Evolutionary conservation across 2,888 invertebrate genomes (phyloP).

Genomic region (Apamea crenata): DNA sequence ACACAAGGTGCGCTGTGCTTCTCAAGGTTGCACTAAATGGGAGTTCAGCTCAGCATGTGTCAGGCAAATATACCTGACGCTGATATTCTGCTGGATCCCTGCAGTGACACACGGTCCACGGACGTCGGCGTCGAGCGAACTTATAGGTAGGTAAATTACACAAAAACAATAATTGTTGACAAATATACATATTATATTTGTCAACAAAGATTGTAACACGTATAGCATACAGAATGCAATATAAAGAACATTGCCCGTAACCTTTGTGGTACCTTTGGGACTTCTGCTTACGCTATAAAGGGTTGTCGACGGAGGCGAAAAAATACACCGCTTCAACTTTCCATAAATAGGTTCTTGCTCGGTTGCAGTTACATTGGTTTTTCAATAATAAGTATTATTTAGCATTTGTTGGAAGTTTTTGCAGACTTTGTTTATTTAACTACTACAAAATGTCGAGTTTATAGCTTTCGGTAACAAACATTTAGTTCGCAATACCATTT

Average conservation of each 20-base stretch:
- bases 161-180: too few species aligned
- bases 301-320: constrained; percentile 29
- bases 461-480: neutral
- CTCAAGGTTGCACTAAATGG: neutral
- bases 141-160: neutral
- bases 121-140: neutral
- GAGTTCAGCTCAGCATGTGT: neutral
- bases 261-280: constrained; percentile 46
- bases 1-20: neutral
- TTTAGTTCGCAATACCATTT: constrained; percentile 6
- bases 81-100: neutral
- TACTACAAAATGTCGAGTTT: neutral
- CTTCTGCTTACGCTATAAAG: constrained; percentile 40
- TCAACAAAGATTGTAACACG: constrained; percentile 18
- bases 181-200: neutral
- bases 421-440: neutral
- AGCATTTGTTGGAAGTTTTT: constrained; percentile 12
- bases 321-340: constrained; percentile 43
- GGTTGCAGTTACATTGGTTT: constrained; percentile 27
- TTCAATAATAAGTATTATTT: constrained; percentile 19
- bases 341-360: constrained; percentile 29
- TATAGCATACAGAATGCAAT: constrained; percentile 18
- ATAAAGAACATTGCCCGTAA: constrained; percentile 45
- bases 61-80: neutral
- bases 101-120: neutral